phyloP scores from a whole-genome alignment of 2,888 invertebrate species.

The Noctua janthe region DNA sequence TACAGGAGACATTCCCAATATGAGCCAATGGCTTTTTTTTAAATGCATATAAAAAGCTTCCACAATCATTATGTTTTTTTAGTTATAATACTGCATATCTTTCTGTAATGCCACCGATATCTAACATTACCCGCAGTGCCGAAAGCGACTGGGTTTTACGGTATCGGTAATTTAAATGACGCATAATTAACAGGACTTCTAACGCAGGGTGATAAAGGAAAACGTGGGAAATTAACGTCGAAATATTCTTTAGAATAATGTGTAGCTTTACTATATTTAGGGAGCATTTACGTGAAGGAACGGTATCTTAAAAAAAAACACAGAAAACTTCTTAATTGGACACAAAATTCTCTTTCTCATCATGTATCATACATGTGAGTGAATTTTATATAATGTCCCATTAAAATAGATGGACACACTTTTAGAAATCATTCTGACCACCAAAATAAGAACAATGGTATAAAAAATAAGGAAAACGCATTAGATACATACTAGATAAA shows the following conservation, averaged over 20 bases:
- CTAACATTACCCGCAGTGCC: conserved; percentile 51
- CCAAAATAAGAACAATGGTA: no score
- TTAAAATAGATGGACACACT: no score
- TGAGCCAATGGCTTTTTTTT: no score
- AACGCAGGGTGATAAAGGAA: conserved; percentile 34
- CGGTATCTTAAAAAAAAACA: background rate
- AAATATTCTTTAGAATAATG: conserved; percentile 2
- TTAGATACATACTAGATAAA: no score
- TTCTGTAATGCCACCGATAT: conserved; percentile 27
- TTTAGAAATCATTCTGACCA: no score
- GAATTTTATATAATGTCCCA: no score
- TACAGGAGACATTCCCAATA: no score
- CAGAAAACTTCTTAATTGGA: background rate
- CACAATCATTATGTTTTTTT: background rate
- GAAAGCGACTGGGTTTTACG: conserved; percentile 57
- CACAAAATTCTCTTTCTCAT: background rate
- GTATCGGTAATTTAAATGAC: conserved; percentile 57
- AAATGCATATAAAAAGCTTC: background rate
- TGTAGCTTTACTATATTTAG: background rate
- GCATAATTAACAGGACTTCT: conserved; percentile 57
- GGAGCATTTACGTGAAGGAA: background rate
- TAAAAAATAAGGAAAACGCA: no score
- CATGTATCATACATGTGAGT: no score
- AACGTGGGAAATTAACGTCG: conserved; percentile 17
- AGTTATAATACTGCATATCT: conserved; percentile 44